phyloP scores from a whole-genome alignment of 2,888 invertebrate genomes.

The Strigamia maritima region DNA sequence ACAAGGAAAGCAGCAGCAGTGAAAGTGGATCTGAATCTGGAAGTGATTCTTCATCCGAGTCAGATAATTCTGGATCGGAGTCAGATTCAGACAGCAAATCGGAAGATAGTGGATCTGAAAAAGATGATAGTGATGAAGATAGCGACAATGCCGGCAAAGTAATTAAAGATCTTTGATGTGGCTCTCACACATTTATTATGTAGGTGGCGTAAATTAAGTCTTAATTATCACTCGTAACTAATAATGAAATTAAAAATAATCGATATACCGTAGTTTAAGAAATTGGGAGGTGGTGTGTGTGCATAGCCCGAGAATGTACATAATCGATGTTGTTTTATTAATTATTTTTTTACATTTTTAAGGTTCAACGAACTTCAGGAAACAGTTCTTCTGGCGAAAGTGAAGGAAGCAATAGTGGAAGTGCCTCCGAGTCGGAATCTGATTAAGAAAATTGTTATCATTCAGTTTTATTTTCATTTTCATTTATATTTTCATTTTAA shows the following conservation, averaged over 20 bases:
- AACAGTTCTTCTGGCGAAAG: background rate
- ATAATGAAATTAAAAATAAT: too few species aligned
- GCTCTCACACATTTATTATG: too few species aligned
- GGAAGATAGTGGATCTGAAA: slow-evolving; percentile 37
- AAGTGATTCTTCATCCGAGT: slow-evolving; percentile 37
- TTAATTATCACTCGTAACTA: too few species aligned
- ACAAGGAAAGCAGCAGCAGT: slow-evolving; percentile 28
- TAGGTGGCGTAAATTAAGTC: too few species aligned
- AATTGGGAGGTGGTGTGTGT: too few species aligned
- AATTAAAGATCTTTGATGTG: background rate
- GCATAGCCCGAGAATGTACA: background rate
- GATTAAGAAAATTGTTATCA: background rate
- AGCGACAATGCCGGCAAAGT: slow-evolving; percentile 35
- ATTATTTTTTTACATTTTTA: background rate
- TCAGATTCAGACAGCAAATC: slow-evolving; percentile 37
- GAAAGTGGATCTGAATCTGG: slow-evolving; percentile 33
- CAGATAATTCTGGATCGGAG: slow-evolving; percentile 37
- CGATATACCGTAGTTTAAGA: too few species aligned
- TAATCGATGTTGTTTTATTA: background rate
- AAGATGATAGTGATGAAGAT: slow-evolving; percentile 38
- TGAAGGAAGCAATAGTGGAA: background rate
- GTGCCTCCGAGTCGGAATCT: background rate
- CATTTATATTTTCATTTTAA: too few species aligned
- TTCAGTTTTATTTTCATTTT: too few species aligned
- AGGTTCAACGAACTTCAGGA: background rate